phyloP scores from a whole-genome alignment of 2,888 invertebrate genomes.

The Lutraria lutraria region DNA sequence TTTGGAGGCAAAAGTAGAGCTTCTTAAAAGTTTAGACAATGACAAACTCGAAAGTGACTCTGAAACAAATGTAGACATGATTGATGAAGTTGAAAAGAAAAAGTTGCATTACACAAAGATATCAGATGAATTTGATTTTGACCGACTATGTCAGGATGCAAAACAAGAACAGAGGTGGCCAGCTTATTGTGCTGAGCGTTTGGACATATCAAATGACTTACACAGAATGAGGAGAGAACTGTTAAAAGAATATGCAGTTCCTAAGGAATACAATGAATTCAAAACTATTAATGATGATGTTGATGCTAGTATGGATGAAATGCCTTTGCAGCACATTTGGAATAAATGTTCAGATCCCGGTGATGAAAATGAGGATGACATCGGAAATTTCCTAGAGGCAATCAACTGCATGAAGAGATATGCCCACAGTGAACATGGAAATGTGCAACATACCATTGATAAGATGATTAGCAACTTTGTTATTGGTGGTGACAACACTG shows the following conservation, averaged over 20 bases:
- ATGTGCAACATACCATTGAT: not conserved
- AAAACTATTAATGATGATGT: not conserved
- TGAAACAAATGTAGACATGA: not conserved
- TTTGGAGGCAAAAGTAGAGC: not conserved
- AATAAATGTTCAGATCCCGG: not conserved
- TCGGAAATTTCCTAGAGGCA: not conserved
- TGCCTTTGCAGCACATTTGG: not conserved
- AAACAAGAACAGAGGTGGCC: not conserved
- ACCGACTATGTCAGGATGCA: no score
- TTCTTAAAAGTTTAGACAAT: no score
- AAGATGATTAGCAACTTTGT: not conserved
- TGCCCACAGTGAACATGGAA: not conserved
- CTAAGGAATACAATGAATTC: not conserved
- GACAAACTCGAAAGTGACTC: not conserved
- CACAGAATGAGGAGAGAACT: not conserved
- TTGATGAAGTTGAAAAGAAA: not conserved
- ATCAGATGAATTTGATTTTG: not conserved
- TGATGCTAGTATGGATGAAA: not conserved
- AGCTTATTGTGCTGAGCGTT: not conserved
- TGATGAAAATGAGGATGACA: not conserved
- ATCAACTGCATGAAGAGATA: not conserved
- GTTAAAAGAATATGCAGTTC: not conserved
- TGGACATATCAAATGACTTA: not conserved
- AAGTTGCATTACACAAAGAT: not conserved
- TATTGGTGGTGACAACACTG: not conserved